Evolutionary conservation across 2,888 invertebrate genomes (phyloP), one percentile per base, ranked within the genome.

Genomic region (Lithophane semibrunnea): DNA sequence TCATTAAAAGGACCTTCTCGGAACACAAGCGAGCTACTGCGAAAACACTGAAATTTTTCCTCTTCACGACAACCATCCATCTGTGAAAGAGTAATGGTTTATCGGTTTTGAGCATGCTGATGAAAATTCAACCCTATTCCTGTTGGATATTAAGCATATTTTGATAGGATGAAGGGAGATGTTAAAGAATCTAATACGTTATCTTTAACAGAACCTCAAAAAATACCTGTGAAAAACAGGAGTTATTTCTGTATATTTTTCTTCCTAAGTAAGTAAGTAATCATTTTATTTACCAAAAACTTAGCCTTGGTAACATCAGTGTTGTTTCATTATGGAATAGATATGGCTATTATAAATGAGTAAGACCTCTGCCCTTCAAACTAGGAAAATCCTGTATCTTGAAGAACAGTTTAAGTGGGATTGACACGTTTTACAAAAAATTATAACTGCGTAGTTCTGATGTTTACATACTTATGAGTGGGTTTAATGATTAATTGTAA

Each of bases 1-100:
- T 79, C 73, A 79, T 78, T 82, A 84, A 52, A 52, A 70, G 75
- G n/a, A 63, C 54, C 74, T 84, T 77, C 77, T 73, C 72, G 65
- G 71, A 80, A 80, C 71, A 79, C 61, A 83, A 61, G 58, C 52
- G 78, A 29, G 66, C 58, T 60, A 42, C 63, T 29, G 56, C 54
- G 64, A 77, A 85, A 83, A 75, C 58, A 70, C 69, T 71, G 52
- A 65, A 67, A 64, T 79, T 42, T 84, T 84, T 67, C 70, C 67
- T 71, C 21, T 63, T 75, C 47, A 49, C 66, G 70, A 75, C 58
- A 64, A 18, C 47, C 70, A 56, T 64, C 61, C 61, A 64, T 79
- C 67, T 54, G 37, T 72, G 83, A 63, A 78, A 75, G 58, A 80
- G 12, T 66, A 58, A 79, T 58, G 49, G 65, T 47, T 73, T 80